Evolutionary conservation across 2,113 vertebrate species (phyloP), one percentile per base, ranked within the genome.

Genomic region (Datnioides undecimradiatus): DNA sequence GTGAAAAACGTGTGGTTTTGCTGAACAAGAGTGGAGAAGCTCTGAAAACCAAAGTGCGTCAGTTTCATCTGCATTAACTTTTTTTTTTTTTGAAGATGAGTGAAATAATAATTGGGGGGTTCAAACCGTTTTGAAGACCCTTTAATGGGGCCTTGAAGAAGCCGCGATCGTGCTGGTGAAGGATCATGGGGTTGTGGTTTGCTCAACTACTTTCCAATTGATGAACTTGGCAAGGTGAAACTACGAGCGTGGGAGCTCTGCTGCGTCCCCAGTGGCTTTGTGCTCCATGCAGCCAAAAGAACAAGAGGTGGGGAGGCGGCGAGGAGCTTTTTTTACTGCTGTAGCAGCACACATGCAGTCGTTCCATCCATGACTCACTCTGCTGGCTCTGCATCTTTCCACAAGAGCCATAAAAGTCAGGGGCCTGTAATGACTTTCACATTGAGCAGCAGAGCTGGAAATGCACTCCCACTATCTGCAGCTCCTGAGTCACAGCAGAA

Each of bases 351-450:
- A 82, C 65, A 72, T 82, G 75, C 63, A 54, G 49, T 51, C 38
- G 34, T 73, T 36, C 67, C 80, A 79, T 54, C 12, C 51, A 82
- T 94, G 92, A 94, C 90, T 93, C 92, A 93, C 77, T 27, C 59
- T 13, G 66, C 64, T 90, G 89, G 90, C 86, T 80, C 78, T 73
- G 83, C 68, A 34, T 91, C 83, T 94, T 93, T 93, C 86, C 87
- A 89, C 65, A 73, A 79, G 60, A 83, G 72, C 86, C 81, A 82
- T 90, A 91, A 93, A 93, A 80, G 65, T 75, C 83, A 46, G 79
- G 81, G 86, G 52, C 51, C 82, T 84, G 80, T 90, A 83, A 92
- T 92, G 90, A 87, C 84, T 92, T 93, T 92, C 88, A 91, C 87
- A 91, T 92, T 86, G 90, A 87, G 83, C 80, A 52, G 80, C 79